phyloP scores from a whole-genome alignment of 2,113 vertebrate species.

The Eulemur macaco region DNA sequence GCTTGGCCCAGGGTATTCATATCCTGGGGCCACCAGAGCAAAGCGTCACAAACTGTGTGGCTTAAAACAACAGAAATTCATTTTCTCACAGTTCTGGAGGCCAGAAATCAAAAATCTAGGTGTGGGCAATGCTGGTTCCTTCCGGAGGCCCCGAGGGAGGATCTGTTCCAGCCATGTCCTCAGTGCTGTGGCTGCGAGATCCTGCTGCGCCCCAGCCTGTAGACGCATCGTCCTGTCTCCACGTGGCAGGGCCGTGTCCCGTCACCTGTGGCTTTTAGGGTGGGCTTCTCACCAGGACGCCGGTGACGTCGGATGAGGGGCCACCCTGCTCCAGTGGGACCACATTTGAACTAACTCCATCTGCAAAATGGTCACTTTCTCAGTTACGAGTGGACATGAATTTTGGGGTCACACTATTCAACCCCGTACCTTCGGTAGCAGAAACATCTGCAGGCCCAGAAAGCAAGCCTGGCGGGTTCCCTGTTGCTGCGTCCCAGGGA shows the following conservation, averaged over 20 bases:
- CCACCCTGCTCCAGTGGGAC: fast-evolving
- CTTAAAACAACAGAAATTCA: neutral
- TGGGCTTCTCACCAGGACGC: neutral
- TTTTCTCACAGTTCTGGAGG: neutral
- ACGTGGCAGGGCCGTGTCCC: fast-evolving
- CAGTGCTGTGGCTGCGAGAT: fast-evolving
- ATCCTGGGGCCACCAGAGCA: neutral
- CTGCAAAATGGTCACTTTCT: neutral
- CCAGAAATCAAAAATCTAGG: neutral
- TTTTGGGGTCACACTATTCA: neutral
- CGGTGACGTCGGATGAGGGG: neutral
- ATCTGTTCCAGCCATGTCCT: neutral
- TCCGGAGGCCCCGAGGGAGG: neutral
- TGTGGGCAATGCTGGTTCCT: neutral
- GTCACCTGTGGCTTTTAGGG: neutral
- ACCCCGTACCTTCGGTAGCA: fast-evolving
- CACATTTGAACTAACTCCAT: neutral
- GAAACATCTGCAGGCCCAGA: neutral
- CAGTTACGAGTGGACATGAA: neutral
- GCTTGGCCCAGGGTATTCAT: too few species aligned
- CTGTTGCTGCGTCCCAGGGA: fast-evolving
- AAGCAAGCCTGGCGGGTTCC: neutral
- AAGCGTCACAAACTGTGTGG: neutral
- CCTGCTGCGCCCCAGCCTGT: too few species aligned
- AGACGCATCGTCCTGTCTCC: fast-evolving